Evolutionary conservation across 2,888 invertebrate species (phyloP).

Genomic region (Zygaena filipendulae): DNA sequence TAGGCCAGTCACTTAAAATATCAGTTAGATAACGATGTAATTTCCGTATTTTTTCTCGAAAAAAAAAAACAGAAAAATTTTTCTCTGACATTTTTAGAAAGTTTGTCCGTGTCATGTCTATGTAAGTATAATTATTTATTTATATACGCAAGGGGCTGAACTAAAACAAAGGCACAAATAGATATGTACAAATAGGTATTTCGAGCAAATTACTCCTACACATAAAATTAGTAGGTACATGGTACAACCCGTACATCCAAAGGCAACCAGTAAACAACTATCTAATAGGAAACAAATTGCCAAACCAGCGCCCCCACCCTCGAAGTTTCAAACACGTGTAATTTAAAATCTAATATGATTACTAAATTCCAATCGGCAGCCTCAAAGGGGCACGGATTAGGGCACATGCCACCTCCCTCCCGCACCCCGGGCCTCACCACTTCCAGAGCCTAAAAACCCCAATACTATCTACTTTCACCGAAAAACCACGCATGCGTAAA

Average conservation of each 20-base stretch:
- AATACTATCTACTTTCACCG: slow-evolving; percentile 59
- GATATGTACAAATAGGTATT: too few species aligned
- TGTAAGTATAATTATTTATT: too few species aligned
- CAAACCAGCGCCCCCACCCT: slow-evolving; percentile 32
- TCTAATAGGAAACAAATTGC: slow-evolving; percentile 58
- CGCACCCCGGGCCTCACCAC: slow-evolving; percentile 28
- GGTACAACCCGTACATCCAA: too few species aligned
- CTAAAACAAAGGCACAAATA: too few species aligned
- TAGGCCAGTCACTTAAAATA: too few species aligned
- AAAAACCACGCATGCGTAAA: slow-evolving; percentile 65
- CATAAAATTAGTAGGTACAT: too few species aligned
- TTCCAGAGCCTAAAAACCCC: slow-evolving; percentile 54
- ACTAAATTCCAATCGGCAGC: slow-evolving; percentile 64
- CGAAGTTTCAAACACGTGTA: slow-evolving; percentile 57
- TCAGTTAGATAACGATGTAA: too few species aligned
- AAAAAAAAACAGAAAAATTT: background rate
- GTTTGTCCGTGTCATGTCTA: too few species aligned
- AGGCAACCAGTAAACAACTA: slow-evolving; percentile 35
- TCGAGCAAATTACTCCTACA: too few species aligned
- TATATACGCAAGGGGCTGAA: too few species aligned
- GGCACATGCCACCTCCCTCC: slow-evolving; percentile 38
- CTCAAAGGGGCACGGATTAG: slow-evolving; percentile 66
- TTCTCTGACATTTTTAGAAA: too few species aligned
- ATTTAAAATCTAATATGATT: slow-evolving; percentile 69
- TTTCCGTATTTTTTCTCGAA: too few species aligned